phyloP scores from a whole-genome alignment of 2,888 invertebrate species.

The Orthosia gothica region DNA sequence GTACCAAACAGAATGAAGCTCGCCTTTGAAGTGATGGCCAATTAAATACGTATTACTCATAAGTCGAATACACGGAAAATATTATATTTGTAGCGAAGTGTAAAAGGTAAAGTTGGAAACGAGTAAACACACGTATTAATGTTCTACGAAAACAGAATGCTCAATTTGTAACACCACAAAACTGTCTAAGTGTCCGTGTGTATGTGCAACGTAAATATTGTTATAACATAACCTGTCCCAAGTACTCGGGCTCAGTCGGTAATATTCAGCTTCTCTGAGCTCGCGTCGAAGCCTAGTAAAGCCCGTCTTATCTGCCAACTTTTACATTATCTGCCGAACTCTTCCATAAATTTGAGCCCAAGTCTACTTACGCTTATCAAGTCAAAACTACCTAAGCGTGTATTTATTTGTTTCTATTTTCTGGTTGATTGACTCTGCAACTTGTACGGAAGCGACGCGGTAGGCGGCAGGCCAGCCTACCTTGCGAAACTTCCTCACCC shows the following conservation, averaged over 20 bases:
- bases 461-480: constrained; percentile 82
- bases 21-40: constrained; percentile 47
- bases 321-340: constrained; percentile 88
- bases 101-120: neutral
- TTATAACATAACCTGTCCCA: constrained; percentile 75
- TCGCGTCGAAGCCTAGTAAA: constrained; percentile 80
- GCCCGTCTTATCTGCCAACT: constrained; percentile 88
- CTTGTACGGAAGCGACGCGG: constrained; percentile 78
- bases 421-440: constrained; percentile 87
- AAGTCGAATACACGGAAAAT: constrained; percentile 23
- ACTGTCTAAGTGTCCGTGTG: constrained; percentile 36
- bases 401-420: constrained; percentile 91
- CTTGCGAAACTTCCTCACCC: constrained; percentile 84
- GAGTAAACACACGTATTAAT: constrained; percentile 12
- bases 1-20: constrained; percentile 19
- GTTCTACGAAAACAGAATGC: constrained; percentile 14
- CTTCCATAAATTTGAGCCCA: constrained; percentile 86
- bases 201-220: constrained; percentile 70
- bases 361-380: constrained; percentile 88
- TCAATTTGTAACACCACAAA: constrained; percentile 24
- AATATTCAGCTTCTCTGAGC: constrained; percentile 81
- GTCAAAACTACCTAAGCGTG: constrained; percentile 89
- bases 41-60: constrained; percentile 46
- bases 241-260: constrained; percentile 73
- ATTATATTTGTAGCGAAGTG: constrained; percentile 13